Evolutionary conservation across 2,113 vertebrate genomes (phyloP).

Genomic region (Cyphomyrus discorhynchus): DNA sequence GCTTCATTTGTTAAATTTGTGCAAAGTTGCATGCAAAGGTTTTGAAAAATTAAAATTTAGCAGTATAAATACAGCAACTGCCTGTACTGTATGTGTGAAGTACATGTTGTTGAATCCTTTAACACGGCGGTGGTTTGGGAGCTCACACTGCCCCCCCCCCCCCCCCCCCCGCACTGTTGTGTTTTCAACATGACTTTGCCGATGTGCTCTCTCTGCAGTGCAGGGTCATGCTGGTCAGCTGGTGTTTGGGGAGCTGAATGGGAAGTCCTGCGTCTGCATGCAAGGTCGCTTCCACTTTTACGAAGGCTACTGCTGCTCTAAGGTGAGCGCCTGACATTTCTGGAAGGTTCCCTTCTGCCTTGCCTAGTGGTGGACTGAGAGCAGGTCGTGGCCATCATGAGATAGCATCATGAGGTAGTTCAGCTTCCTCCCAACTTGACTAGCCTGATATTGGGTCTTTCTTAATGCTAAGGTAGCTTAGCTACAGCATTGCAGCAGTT

Average conservation of each 20-base stretch:
- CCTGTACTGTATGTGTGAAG: not conserved
- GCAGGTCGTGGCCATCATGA: not conserved
- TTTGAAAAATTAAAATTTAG: not conserved
- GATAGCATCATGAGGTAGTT: not conserved
- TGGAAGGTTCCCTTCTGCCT: not conserved
- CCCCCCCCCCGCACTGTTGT: not conserved
- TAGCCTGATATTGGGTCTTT: not conserved
- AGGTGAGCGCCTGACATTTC: slow-evolving; percentile 42
- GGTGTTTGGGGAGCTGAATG: slow-evolving; percentile 60
- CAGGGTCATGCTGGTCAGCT: slow-evolving; percentile 57
- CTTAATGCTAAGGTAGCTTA: not conserved
- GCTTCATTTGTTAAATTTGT: not conserved
- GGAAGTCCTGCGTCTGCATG: slow-evolving; percentile 62
- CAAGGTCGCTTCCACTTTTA: slow-evolving; percentile 69
- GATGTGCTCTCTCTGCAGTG: slow-evolving; percentile 39
- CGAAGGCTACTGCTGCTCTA: slow-evolving; percentile 58
- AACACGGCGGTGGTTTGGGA: not conserved
- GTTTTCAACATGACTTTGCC: not conserved
- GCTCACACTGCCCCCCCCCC: not conserved
- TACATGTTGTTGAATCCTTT: not conserved
- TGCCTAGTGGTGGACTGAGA: not conserved
- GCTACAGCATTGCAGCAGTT: not conserved
- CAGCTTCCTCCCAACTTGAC: not conserved
- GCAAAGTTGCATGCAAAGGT: not conserved
- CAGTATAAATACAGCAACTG: not conserved